These are phyloP conservation scores for Istiophorus platypterus DNA, from an alignment of 2,113 vertebrate genomes.

Conservation along the genomic window DNA sequence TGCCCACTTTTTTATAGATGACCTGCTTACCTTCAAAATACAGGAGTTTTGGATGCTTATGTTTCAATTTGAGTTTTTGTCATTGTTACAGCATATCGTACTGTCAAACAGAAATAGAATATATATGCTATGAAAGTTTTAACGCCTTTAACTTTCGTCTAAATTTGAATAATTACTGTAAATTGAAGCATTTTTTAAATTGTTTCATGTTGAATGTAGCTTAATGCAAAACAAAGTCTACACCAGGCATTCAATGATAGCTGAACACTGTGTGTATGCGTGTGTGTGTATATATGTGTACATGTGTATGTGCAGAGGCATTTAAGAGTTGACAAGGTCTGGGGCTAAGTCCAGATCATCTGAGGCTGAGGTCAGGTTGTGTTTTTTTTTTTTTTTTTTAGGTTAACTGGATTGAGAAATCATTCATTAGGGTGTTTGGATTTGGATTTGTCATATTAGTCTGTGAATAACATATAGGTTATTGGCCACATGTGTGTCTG, in stretches of 20 bases:
- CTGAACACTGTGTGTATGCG: slow-evolving; percentile 19
- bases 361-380: too few species aligned
- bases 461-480: too few species aligned
- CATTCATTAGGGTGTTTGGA: too few species aligned
- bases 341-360: too few species aligned
- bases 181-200: slow-evolving; percentile 1
- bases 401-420: too few species aligned
- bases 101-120: background rate
- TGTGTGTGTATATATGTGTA: slow-evolving; percentile 16
- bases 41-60: background rate
- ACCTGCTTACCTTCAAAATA: background rate
- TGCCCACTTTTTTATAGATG: too few species aligned
- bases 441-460: too few species aligned
- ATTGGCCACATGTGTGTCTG: too few species aligned
- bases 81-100: background rate
- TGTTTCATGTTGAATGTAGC: slow-evolving; percentile 21
- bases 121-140: background rate
- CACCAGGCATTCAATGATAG: slow-evolving; percentile 30
- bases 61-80: background rate
- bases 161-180: background rate
- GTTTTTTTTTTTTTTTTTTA: too few species aligned
- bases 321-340: too few species aligned
- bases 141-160: background rate
- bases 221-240: slow-evolving; percentile 32
- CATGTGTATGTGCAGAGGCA: slow-evolving; percentile 43